These are phyloP conservation scores for Phalacrocorax brasilianus DNA, from an alignment of 2,113 vertebrate genomes.

Conservation along the genomic window DNA sequence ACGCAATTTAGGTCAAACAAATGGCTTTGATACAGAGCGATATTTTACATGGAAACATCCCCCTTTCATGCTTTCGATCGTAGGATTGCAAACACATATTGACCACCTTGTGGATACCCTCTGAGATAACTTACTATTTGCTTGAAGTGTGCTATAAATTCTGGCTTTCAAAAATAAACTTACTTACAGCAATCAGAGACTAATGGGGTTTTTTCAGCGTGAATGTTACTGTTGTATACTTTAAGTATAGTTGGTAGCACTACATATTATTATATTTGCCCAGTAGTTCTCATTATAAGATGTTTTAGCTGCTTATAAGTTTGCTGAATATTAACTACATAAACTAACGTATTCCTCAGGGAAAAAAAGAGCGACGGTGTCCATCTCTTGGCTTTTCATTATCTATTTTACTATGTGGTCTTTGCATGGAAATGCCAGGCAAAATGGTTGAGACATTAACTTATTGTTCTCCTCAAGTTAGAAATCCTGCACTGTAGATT, in stretches of 20 bases:
- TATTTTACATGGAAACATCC: background rate
- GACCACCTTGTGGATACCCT: background rate
- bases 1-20: background rate
- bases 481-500: background rate
- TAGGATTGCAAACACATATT: background rate
- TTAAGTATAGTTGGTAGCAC: background rate
- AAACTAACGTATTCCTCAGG: background rate
- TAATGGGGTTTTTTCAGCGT: background rate
- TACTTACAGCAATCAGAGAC: background rate
- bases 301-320: background rate
- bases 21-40: background rate
- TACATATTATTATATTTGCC: background rate
- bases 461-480: background rate
- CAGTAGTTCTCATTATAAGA: background rate
- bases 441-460: background rate
- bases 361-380: background rate
- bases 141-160: background rate
- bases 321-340: background rate
- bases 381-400: background rate
- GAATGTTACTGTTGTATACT: background rate
- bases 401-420: background rate
- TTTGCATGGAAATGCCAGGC: background rate
- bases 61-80: background rate
- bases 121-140: background rate
- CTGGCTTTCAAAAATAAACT: background rate